phyloP scores from a whole-genome alignment of 2,797 vertebrate species.

The Manis crassicaudata region DNA sequence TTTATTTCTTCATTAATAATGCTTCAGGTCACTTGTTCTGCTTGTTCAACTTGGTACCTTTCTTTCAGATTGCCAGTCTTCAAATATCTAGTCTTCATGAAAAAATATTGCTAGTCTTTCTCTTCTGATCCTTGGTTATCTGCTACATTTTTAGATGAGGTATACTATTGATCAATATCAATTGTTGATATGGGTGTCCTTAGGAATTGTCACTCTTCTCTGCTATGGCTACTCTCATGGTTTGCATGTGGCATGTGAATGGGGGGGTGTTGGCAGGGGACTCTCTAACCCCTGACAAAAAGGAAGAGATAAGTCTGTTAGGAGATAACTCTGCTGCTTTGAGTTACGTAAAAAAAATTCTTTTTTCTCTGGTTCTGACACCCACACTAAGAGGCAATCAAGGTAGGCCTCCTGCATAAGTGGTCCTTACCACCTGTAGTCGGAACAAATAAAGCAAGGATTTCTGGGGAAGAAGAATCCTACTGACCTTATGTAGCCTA shows the following conservation, averaged over 20 bases:
- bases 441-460: not conserved
- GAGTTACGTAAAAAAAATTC: not conserved
- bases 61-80: not conserved
- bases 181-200: not conserved
- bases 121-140: not conserved
- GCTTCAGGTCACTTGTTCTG: not conserved
- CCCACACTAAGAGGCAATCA: not conserved
- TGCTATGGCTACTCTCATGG: not conserved
- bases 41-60: not conserved
- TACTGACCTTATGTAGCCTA: not conserved
- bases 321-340: not conserved
- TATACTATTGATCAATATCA: not conserved
- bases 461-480: not conserved
- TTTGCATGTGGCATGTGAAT: not conserved
- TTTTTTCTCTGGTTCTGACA: slow-evolving; percentile 19
- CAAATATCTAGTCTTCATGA: not conserved
- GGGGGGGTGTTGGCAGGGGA: not conserved
- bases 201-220: not conserved
- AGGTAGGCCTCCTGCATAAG: not conserved
- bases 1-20: not conserved
- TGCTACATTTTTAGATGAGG: not conserved
- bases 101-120: no score
- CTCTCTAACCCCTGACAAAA: not conserved
- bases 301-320: not conserved
- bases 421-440: not conserved